These are phyloP conservation scores for Phyllostomus hastatus DNA, from an alignment of 2,113 vertebrate species.

Conservation along the genomic window DNA sequence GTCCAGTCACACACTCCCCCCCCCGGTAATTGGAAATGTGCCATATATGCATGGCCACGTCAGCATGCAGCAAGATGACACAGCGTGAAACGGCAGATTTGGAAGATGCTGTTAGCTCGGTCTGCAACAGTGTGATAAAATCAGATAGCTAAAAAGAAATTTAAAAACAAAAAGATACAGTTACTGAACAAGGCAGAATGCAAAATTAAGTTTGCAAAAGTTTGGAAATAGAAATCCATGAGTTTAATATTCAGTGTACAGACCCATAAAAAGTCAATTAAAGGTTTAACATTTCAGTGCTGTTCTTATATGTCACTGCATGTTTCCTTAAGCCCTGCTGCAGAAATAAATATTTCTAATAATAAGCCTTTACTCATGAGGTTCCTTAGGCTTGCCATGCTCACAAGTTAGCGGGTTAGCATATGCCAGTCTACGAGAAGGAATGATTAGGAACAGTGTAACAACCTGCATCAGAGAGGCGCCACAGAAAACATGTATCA, in stretches of 20 bases:
- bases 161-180: conserved; percentile 26
- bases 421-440: conserved; percentile 29
- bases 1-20: not conserved
- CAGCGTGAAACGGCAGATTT: not conserved
- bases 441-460: conserved; percentile 48
- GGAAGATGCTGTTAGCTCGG: not conserved
- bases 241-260: conserved; percentile 37
- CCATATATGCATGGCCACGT: not conserved
- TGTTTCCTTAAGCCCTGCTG: conserved; percentile 31
- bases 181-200: conserved; percentile 18
- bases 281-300: conserved; percentile 52
- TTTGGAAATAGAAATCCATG: not conserved
- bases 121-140: not conserved
- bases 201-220: not conserved
- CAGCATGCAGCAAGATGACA: not conserved
- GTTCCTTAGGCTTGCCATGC: not conserved
- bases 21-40: not conserved
- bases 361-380: conserved; percentile 47
- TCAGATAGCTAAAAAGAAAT: not conserved
- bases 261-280: conserved; percentile 48
- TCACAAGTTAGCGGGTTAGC: not conserved
- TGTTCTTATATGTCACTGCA: not conserved
- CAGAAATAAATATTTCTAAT: conserved; percentile 51
- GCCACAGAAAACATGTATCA: conserved; percentile 17
- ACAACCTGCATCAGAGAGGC: conserved; percentile 25